These are phyloP conservation scores for Calliopum simillimum DNA, from an alignment of 2,888 invertebrate genomes.

Conservation along the genomic window DNA sequence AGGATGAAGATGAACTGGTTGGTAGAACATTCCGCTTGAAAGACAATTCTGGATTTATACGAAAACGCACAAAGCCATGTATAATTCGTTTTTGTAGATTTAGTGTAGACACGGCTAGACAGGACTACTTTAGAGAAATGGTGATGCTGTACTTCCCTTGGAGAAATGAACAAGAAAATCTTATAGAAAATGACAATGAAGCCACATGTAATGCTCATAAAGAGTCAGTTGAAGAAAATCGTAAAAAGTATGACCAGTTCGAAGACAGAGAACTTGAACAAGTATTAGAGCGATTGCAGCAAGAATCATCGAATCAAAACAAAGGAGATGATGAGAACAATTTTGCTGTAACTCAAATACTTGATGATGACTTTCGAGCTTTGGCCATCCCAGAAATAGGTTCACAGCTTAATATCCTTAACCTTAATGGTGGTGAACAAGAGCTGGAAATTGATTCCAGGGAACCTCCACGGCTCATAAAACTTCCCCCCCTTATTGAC, in stretches of 20 bases:
- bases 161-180: not conserved
- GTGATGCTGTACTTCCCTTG: constrained; percentile 4
- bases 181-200: not conserved
- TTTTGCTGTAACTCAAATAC: constrained; percentile 5
- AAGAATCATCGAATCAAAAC: not conserved
- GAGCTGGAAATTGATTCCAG: too few species aligned
- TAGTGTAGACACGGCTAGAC: too few species aligned
- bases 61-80: too few species aligned
- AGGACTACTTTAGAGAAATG: constrained; percentile 2
- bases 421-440: not conserved
- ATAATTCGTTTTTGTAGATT: too few species aligned
- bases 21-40: too few species aligned
- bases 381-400: constrained; percentile 24
- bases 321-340: constrained; percentile 3
- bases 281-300: not conserved
- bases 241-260: not conserved
- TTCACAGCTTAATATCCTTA: constrained; percentile 23
- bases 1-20: too few species aligned
- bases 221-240: not conserved
- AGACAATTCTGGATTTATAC: too few species aligned
- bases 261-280: not conserved
- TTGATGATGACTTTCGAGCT: constrained; percentile 35
- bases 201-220: not conserved
- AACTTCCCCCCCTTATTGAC: constrained; percentile 23
- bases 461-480: constrained; percentile 17